These are phyloP conservation scores for Nettapus auritus DNA, from an alignment of 2,113 vertebrate species.

Conservation along the genomic window DNA sequence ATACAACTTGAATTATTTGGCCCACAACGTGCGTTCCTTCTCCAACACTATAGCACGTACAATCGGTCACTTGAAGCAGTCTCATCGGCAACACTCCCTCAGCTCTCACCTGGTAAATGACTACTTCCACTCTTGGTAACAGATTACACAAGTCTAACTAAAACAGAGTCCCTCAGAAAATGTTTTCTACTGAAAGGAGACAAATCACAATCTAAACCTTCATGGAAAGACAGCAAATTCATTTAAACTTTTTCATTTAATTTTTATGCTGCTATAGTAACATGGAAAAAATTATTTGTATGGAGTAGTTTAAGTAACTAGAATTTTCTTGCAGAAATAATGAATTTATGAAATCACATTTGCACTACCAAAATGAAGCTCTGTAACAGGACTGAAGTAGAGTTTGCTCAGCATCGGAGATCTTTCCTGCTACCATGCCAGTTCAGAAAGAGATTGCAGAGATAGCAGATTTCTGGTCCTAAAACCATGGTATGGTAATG, in stretches of 20 bases:
- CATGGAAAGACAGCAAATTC: not conserved
- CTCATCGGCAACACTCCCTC: not conserved
- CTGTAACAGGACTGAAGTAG: not conserved
- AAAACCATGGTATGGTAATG: not conserved
- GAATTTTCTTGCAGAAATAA: not conserved
- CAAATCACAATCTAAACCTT: not conserved
- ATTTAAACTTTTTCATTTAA: not conserved
- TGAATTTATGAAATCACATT: not conserved
- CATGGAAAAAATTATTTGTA: not conserved
- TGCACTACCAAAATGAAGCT: not conserved
- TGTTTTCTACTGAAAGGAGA: not conserved
- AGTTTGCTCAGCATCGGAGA: not conserved
- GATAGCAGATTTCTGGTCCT: not conserved
- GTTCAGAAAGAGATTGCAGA: not conserved
- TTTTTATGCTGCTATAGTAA: not conserved
- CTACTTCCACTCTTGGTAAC: not conserved
- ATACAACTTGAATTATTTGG: accelerated
- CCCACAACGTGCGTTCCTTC: not conserved
- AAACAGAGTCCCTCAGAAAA: not conserved
- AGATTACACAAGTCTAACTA: not conserved
- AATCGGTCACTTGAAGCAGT: not conserved
- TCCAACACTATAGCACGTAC: not conserved
- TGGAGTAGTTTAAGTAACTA: not conserved
- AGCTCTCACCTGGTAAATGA: not conserved
- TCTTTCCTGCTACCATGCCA: not conserved